Base-by-base conservation (phyloP, 1,140 invertebrate species). In the Teleogryllus occipitalis region DNA sequence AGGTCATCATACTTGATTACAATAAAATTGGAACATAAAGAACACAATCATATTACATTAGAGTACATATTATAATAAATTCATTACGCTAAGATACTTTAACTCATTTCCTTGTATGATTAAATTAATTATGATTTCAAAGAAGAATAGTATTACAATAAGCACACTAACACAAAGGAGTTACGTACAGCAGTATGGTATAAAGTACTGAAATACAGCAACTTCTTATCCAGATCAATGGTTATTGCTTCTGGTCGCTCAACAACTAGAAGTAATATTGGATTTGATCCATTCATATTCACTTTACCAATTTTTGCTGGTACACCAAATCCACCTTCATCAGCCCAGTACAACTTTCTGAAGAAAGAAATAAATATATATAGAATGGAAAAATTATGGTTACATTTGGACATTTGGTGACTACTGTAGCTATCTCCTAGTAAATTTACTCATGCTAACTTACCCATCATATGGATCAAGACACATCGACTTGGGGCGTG, bases 261-360 rank as follows among this genome's bases (percentile, higher is more conserved):
- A 6, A 94, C 87, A 48, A 90, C 86, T 15, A 92, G 89, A 0
- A 93, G 86, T 0, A 97, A 84, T 0, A 90, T 86, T 0, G 96
- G 88, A 82, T 94, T 91, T 0, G 90, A 90, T 0, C 98, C 98
- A 84, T 98, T 97, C 96, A 99, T 98, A 83, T 97, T 95, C 0
- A 96, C 96, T 82, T 92, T 91, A 0, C 92, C 97, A 46, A 99
- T 93, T 86, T 99, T 99, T 0, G 93, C 89, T 0, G 94, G 93
- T 0, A 99, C 94, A 12, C 96, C 96, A 81, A 90, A 93, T 18
- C 95, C 96, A 8, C 98, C 98, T 82, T 96, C 94, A 85, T 99
- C 98, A 6, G 97, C 90, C 97, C 98, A 99, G 87, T 97, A 98
- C 8, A 98, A 86, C 88, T 93, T 93, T 74, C 93, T 93, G 83